phyloP scores from a whole-genome alignment of 1,140 invertebrate genomes.

The Drosophila bocqueti region DNA sequence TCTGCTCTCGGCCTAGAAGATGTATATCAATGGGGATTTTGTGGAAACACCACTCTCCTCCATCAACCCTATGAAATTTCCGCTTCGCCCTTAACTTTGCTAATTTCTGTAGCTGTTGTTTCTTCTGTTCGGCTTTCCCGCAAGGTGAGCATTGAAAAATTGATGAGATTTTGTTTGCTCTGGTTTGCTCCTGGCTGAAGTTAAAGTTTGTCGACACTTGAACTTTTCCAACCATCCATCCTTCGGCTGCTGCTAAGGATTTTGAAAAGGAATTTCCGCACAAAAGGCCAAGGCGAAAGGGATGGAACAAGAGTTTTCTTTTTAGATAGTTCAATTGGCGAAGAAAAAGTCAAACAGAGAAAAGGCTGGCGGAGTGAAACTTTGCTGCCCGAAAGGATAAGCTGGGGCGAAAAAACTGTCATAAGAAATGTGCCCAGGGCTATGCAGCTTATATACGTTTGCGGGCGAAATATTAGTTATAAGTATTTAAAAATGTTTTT shows the following conservation, averaged over 20 bases:
- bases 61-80: constrained; percentile 45
- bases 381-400: constrained; percentile 13
- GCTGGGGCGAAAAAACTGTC: constrained; percentile 19
- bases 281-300: constrained; percentile 18
- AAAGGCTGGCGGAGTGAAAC: constrained; percentile 19
- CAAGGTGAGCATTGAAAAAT: constrained; percentile 73
- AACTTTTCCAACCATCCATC: constrained; percentile 35
- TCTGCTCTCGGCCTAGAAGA: constrained; percentile 46
- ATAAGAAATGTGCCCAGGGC: constrained; percentile 14
- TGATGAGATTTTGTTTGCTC: constrained; percentile 73
- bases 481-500: not conserved
- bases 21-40: constrained; percentile 60
- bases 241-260: constrained; percentile 18
- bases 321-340: constrained; percentile 45
- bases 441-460: constrained; percentile 4
- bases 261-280: constrained; percentile 27
- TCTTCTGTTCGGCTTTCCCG: constrained; percentile 1
- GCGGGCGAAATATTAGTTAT: not conserved
- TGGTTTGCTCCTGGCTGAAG: constrained; percentile 20
- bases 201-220: constrained; percentile 51
- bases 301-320: constrained; percentile 22
- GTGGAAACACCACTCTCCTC: not conserved
- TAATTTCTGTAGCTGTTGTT: constrained; percentile 55
- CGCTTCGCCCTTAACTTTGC: constrained; percentile 54
- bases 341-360: constrained; percentile 35